These are phyloP conservation scores for Torymus aiolomorphi DNA, from an alignment of 2,888 invertebrate genomes.

Conservation along the genomic window DNA sequence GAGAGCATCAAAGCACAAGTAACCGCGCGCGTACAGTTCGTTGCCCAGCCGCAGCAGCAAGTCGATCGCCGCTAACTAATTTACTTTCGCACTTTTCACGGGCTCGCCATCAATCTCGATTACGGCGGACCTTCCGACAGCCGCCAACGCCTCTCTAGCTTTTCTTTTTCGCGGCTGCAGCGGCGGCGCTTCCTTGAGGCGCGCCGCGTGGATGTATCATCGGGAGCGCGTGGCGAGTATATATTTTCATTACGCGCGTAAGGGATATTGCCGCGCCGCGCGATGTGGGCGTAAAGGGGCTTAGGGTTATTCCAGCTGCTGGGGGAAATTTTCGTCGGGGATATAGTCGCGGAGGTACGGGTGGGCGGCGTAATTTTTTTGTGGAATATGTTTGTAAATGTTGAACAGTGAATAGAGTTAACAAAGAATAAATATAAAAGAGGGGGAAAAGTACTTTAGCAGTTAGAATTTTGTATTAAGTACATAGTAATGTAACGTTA, in stretches of 20 bases:
- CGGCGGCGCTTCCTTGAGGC: slow-evolving; percentile 8
- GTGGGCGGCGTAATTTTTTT: no score
- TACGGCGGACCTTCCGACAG: slow-evolving; percentile 69
- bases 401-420: no score
- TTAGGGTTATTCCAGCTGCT: not conserved
- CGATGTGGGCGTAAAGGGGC: not conserved
- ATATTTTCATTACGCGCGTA: slow-evolving; percentile 23
- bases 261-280: not conserved
- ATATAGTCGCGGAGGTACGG: no score
- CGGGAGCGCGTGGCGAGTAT: not conserved
- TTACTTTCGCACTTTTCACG: slow-evolving; percentile 65
- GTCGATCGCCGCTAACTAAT: slow-evolving; percentile 60
- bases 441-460: no score
- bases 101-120: slow-evolving; percentile 70
- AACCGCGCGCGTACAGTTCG: not conserved
- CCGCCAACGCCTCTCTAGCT: slow-evolving; percentile 60
- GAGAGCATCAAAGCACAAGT: not conserved
- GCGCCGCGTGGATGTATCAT: slow-evolving; percentile 26
- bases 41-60: not conserved
- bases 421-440: no score
- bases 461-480: no score
- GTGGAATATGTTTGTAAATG: no score
- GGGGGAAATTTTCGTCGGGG: no score
- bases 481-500: no score
- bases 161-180: slow-evolving; percentile 55